Evolutionary conservation across 2,113 vertebrate genomes (phyloP), one percentile per base, ranked within the genome.

Genomic region (Scatophagus argus): DNA sequence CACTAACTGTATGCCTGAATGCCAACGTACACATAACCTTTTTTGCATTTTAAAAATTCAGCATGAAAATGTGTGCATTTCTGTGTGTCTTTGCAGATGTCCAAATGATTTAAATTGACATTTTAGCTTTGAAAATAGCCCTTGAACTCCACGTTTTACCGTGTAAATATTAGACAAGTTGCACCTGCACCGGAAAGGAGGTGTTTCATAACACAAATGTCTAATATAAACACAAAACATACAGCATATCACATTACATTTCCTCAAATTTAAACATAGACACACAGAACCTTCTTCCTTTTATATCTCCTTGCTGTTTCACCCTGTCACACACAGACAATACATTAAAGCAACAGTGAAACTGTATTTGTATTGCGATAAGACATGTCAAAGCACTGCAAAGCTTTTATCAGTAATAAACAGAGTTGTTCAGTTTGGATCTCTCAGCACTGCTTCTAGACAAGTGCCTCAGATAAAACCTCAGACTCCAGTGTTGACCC

Each of bases 341-440:
- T 70, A 74, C 39, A 46, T 34, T n/a, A 73, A 72, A 19, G 31
- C 58, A 59, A 72, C 49, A 64, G 43, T 47, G 34, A 51, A 52
- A 34, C 27, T 1, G 17, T 69, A 65, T 85, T 83, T 87, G 39
- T 38, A 2, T 61, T 74, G 41, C 25, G 58, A 85, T 87, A 85
- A 79, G 77, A 74, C 34, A 52, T 36, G 70, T 77, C 52, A 29
- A 52, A 73, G 68, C 23, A 54, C 44, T 46, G 49, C 79, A 51
- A 81, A 82, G 54, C 54, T 79, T 70, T 17, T 46, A 64, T 77
- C 81, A 73, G 23, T 75, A 51, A 81, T 79, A 87, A 83, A 84
- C 73, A 84, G 8, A 73, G n/a, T 52, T 49, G 46, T 43, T 43
- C 23, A 54, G 64, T 56, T 77, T 77, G 32, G 49, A 79, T 64